These are phyloP conservation scores for Haliclystus octoradiatus DNA, from an alignment of 30 jellyfish, hydroid and myxozoan species.

Conservation along the genomic window DNA sequence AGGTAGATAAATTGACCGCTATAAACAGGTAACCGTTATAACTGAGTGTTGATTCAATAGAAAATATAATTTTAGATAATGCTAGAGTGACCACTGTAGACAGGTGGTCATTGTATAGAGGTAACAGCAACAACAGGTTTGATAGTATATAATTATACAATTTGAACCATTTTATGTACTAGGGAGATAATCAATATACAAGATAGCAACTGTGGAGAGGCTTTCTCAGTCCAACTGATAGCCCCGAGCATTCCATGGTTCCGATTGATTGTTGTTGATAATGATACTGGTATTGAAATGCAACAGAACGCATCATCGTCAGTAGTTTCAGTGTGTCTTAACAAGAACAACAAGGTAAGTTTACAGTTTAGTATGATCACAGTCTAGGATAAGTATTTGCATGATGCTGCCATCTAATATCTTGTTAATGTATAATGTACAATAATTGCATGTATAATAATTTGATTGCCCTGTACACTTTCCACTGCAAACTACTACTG, in stretches of 20 bases:
- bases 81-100: background rate
- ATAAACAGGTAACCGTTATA: background rate
- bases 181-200: background rate
- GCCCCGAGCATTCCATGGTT: slow-evolving; percentile 52
- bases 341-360: background rate
- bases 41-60: background rate
- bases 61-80: background rate
- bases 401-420: background rate
- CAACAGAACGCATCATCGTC: slow-evolving; percentile 2
- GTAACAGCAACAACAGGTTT: background rate
- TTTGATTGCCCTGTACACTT: background rate
- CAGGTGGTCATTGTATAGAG: background rate
- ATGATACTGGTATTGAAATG: slow-evolving; percentile 57
- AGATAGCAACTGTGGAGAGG: no score
- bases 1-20: background rate
- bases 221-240: background rate
- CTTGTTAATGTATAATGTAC: no score
- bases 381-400: background rate
- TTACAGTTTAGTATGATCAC: background rate
- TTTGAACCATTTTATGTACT: background rate
- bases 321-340: background rate
- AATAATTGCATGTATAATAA: no score
- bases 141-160: background rate
- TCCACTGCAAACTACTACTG: background rate
- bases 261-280: slow-evolving; percentile 54